phyloP scores from a whole-genome alignment of 2,888 invertebrate species.

The Drosophila meridionalis region DNA sequence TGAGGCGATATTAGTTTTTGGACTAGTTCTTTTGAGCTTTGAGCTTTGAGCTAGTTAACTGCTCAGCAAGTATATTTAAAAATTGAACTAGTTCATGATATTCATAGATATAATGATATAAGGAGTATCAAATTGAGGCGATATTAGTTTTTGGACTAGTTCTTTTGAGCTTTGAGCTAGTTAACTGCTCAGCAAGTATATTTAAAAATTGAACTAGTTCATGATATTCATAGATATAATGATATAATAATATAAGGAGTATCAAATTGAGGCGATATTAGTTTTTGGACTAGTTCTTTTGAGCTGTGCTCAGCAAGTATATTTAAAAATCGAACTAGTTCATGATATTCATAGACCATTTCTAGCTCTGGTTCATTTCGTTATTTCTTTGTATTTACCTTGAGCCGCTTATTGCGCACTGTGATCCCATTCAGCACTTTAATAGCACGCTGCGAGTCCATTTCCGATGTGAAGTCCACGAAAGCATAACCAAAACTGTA shows the following conservation, averaged over 20 bases:
- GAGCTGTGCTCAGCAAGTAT: too few species aligned
- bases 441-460: conserved; percentile 94
- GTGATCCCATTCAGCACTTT: conserved; percentile 94
- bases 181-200: too few species aligned
- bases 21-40: neutral
- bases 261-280: too few species aligned
- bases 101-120: too few species aligned
- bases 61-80: too few species aligned
- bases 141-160: too few species aligned
- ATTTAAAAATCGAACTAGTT: neutral
- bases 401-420: conserved; percentile 95
- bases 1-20: neutral
- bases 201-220: neutral
- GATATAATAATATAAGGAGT: too few species aligned
- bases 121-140: too few species aligned
- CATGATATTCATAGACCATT: neutral
- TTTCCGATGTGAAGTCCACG: conserved; percentile 94
- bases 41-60: neutral
- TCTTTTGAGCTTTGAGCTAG: too few species aligned
- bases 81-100: neutral
- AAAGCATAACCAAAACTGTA: conserved; percentile 99
- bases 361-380: neutral
- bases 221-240: too few species aligned
- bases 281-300: too few species aligned
- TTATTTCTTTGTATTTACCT: conserved; percentile 86